These are phyloP conservation scores for Atrina japonica DNA, from an alignment of 2,888 invertebrate genomes.

Conservation along the genomic window DNA sequence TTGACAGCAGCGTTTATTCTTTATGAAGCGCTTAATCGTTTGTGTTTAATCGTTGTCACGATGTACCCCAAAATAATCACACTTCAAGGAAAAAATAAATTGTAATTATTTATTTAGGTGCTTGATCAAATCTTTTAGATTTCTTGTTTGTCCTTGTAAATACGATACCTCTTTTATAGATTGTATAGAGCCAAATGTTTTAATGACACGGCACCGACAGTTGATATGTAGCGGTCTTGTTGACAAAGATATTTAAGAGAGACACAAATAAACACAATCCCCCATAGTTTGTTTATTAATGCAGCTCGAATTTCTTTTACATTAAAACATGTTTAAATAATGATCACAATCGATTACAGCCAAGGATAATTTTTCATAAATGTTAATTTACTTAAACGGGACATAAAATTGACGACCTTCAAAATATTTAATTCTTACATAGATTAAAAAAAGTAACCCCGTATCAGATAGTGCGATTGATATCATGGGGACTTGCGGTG, in stretches of 20 bases:
- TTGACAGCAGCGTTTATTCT: constrained; percentile 19
- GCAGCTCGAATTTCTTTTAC: constrained; percentile 35
- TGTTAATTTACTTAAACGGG: constrained; percentile 15
- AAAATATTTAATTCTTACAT: no score
- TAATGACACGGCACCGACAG: constrained; percentile 24
- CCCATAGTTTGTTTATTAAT: constrained; percentile 33
- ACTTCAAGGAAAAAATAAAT: constrained; percentile 35
- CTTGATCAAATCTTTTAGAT: constrained; percentile 21
- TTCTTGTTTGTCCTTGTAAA: constrained; percentile 23
- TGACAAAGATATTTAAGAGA: constrained; percentile 23
- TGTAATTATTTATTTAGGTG: constrained; percentile 41
- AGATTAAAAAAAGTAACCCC: no score
- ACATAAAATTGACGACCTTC: neutral
- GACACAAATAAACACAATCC: constrained; percentile 33
- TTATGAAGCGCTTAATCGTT: constrained; percentile 22
- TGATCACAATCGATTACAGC: constrained; percentile 22
- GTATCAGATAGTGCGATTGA: no score
- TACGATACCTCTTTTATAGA: constrained; percentile 15
- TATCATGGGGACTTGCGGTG: no score
- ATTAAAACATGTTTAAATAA: constrained; percentile 27
- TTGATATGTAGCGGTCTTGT: constrained; percentile 37
- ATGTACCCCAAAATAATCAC: constrained; percentile 32
- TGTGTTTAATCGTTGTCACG: constrained; percentile 22
- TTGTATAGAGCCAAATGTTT: constrained; percentile 14
- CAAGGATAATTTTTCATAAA: constrained; percentile 22